Conservation (phyloP, 1,140 invertebrate species). For the Dysdera silvatica region DNA sequence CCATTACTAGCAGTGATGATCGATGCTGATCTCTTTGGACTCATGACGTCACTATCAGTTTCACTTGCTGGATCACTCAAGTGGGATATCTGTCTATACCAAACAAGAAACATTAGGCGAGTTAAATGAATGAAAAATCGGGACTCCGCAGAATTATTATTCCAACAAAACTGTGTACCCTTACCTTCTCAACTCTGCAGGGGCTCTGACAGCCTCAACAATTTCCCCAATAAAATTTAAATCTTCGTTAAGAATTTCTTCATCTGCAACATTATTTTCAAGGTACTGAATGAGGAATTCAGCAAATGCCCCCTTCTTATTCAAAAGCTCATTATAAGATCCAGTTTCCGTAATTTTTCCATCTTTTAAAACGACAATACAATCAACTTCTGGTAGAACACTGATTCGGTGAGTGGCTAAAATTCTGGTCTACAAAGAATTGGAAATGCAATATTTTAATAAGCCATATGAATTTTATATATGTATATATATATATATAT, state of each 20-base stretch:
- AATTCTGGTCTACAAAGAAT: slow-evolving; percentile 38
- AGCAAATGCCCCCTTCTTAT: slow-evolving; percentile 42
- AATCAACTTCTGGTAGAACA: slow-evolving; percentile 45
- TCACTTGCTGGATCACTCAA: slow-evolving; percentile 8
- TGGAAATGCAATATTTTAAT: neutral
- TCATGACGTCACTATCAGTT: neutral
- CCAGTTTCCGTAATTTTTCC: slow-evolving; percentile 47
- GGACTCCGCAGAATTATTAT: too few species aligned
- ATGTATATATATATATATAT: too few species aligned
- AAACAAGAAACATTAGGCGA: neutral
- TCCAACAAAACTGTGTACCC: too few species aligned
- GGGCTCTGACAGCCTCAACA: slow-evolving; percentile 17
- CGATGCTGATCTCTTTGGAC: neutral
- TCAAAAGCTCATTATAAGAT: slow-evolving; percentile 44
- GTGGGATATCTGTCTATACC: slow-evolving; percentile 15
- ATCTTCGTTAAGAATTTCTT: slow-evolving; percentile 29
- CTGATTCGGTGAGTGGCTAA: slow-evolving; percentile 43
- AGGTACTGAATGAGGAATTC: slow-evolving; percentile 42
- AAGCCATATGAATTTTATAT: too few species aligned
- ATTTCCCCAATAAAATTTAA: slow-evolving; percentile 32
- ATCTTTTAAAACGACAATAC: slow-evolving; percentile 47
- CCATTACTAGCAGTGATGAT: slow-evolving; percentile 1
- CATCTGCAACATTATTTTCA: slow-evolving; percentile 15
- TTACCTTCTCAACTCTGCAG: slow-evolving; percentile 14
- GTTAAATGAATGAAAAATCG: neutral